phyloP scores from a whole-genome alignment of 2,797 vertebrate species.

The Aphelocoma californica region DNA sequence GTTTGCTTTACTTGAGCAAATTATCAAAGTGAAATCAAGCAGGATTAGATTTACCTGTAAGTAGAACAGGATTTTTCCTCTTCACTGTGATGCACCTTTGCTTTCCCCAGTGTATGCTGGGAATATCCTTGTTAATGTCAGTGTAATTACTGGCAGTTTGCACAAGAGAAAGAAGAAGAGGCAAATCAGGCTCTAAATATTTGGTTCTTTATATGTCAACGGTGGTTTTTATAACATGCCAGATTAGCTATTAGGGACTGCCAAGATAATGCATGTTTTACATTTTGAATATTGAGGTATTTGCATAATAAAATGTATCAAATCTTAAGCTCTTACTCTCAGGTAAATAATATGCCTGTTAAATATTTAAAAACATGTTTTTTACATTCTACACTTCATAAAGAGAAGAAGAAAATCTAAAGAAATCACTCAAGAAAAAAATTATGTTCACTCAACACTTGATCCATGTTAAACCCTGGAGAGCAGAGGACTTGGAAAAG shows the following conservation, averaged over 20 bases:
- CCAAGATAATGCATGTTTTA: conserved; percentile 43
- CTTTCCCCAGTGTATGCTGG: neutral
- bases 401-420: conserved; percentile 36
- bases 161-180: neutral
- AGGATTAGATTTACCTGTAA: conserved; percentile 33
- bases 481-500: neutral
- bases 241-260: conserved; percentile 10
- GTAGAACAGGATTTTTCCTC: conserved; percentile 25
- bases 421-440: neutral
- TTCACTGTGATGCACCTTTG: neutral
- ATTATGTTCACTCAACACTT: neutral
- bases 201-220: neutral
- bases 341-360: conserved; percentile 52
- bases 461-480: neutral
- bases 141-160: conserved; percentile 12
- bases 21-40: conserved; percentile 37
- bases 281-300: conserved; percentile 37
- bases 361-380: conserved; percentile 17
- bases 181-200: neutral
- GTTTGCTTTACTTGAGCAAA: conserved; percentile 26
- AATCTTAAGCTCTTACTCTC: conserved; percentile 40
- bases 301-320: conserved; percentile 57
- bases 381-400: conserved; percentile 12
- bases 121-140: conserved; percentile 6
- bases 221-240: neutral